phyloP scores from a whole-genome alignment of 2,113 vertebrate species.

The Cyrtonyx montezumae region DNA sequence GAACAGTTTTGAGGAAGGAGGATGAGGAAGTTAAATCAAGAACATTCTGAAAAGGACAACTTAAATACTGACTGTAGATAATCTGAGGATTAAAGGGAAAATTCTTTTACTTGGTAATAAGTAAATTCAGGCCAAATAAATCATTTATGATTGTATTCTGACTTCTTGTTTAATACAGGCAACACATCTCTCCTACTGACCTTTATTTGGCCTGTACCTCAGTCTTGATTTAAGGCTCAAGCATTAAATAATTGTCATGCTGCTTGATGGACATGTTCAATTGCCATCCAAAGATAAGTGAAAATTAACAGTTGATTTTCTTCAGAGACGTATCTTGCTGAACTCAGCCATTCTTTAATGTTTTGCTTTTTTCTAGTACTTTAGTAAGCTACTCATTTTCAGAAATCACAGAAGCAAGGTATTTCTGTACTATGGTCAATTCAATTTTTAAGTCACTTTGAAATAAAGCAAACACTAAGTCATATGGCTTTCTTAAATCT shows the following conservation, averaged over 20 bases:
- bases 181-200: background rate
- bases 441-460: background rate
- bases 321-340: background rate
- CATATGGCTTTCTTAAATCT: background rate
- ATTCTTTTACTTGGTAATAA: background rate
- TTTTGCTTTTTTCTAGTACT: background rate
- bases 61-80: background rate
- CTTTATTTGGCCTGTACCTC: background rate
- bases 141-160: background rate
- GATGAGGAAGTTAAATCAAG: accelerated
- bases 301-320: background rate
- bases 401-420: background rate
- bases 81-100: background rate
- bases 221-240: background rate
- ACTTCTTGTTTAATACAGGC: background rate
- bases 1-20: background rate
- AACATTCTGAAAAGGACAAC: background rate
- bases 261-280: background rate
- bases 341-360: background rate
- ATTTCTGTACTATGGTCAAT: background rate
- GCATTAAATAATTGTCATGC: background rate
- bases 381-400: background rate
- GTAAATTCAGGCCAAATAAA: background rate
- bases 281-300: background rate
- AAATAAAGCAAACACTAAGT: background rate